Conservation (phyloP, 1,140 invertebrate genomes). For the Antheraea mylitta region DNA sequence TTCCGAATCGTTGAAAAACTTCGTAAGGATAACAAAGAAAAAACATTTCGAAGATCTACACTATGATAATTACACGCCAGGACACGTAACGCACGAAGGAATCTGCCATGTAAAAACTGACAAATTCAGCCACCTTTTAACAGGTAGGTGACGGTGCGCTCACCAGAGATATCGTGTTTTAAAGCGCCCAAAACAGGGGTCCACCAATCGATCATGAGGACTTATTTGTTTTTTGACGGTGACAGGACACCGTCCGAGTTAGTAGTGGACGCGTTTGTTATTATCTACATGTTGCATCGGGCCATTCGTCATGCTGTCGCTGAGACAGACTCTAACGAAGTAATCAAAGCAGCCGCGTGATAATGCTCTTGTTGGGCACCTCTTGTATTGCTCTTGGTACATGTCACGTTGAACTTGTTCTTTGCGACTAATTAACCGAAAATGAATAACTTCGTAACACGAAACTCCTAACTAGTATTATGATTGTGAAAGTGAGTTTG, state of each 20-base stretch:
- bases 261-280: conserved; percentile 55
- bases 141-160: conserved; percentile 36
- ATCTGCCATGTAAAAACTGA: conserved; percentile 23
- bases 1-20: background rate
- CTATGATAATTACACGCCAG: background rate
- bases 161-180: conserved; percentile 59
- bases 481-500: too few species aligned
- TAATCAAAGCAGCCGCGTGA: conserved; percentile 73
- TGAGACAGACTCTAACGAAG: conserved; percentile 59
- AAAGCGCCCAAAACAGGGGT: conserved; percentile 61
- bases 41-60: background rate
- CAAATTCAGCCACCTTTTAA: conserved; percentile 43
- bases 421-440: background rate
- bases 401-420: background rate
- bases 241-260: conserved; percentile 64
- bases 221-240: conserved; percentile 76
- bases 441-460: background rate
- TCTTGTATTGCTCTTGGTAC: conserved; percentile 16
- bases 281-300: conserved; percentile 64
- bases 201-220: conserved; percentile 73
- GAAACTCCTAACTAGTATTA: too few species aligned
- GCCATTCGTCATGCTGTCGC: conserved; percentile 76
- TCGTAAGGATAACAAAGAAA: background rate
- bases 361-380: conserved; percentile 44
- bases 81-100: conserved; percentile 11